phyloP scores from a whole-genome alignment of 2,888 invertebrate genomes.

The Eupithecia subumbrata region DNA sequence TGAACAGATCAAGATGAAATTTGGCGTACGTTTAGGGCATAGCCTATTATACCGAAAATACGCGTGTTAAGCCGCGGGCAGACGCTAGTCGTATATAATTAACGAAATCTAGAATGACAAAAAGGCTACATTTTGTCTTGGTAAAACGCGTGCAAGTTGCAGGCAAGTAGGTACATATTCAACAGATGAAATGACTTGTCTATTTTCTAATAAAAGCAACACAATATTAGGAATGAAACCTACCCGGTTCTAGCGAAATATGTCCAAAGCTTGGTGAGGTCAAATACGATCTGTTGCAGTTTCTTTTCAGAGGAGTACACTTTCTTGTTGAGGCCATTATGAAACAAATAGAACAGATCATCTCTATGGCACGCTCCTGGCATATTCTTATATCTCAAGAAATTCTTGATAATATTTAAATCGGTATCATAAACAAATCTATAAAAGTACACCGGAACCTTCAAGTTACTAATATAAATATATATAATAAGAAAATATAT shows the following conservation, averaged over 20 bases:
- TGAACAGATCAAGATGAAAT: no score
- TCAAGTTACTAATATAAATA: no score
- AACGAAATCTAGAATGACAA: neutral
- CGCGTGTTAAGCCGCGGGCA: no score
- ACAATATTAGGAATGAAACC: slow-evolving; percentile 21
- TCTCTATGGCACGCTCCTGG: slow-evolving; percentile 77
- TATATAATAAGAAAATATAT: no score
- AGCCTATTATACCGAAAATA: no score
- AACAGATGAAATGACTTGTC: neutral
- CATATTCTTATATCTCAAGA: slow-evolving; percentile 46
- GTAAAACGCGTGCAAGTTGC: neutral
- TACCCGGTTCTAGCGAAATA: slow-evolving; percentile 72
- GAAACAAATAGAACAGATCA: slow-evolving; percentile 76
- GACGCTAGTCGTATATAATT: neutral
- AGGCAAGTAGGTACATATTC: neutral
- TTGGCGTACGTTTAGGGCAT: no score
- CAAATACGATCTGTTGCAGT: slow-evolving; percentile 59
- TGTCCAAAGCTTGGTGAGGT: slow-evolving; percentile 73
- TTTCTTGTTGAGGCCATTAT: slow-evolving; percentile 61
- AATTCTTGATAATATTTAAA: slow-evolving; percentile 63
- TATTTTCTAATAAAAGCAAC: neutral
- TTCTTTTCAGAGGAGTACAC: slow-evolving; percentile 49
- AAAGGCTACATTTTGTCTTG: neutral
- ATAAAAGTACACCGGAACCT: slow-evolving; percentile 59
- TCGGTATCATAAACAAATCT: slow-evolving; percentile 63